Conservation (phyloP, 2,113 vertebrate species). For the Mionectes macconnelli region DNA sequence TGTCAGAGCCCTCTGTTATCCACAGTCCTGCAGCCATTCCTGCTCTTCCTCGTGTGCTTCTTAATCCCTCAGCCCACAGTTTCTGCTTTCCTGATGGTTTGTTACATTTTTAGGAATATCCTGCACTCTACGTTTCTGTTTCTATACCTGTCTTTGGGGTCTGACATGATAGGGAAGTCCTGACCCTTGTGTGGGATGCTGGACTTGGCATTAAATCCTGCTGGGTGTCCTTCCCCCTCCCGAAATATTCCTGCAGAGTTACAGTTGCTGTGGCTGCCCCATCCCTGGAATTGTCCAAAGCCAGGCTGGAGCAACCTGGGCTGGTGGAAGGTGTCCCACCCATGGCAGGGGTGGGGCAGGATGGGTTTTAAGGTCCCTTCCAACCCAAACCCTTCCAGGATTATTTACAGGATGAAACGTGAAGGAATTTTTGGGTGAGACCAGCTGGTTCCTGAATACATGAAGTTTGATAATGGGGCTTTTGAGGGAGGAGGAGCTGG, state of each 20-base stretch:
- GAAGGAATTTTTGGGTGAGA: neutral
- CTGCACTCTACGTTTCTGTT: neutral
- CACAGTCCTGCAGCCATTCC: neutral
- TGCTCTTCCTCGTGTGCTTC: neutral
- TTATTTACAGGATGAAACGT: neutral
- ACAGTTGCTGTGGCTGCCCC: neutral
- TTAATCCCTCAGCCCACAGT: neutral
- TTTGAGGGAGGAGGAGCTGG: neutral
- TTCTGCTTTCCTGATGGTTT: neutral
- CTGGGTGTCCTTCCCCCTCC: neutral
- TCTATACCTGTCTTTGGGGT: neutral
- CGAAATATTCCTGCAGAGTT: neutral
- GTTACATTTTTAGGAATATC: neutral
- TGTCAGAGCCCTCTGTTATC: neutral
- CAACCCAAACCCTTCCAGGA: neutral
- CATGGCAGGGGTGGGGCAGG: neutral
- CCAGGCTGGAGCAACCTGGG: neutral
- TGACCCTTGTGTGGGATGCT: neutral
- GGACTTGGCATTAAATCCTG: neutral
- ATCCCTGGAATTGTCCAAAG: neutral
- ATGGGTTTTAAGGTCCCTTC: neutral
- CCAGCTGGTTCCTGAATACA: neutral
- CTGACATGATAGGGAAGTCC: accelerated
- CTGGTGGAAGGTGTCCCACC: neutral
- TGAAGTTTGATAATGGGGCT: neutral